A percentile compares a stretch with the other conserved stretches of the same genome.
Evolutionary conservation across 2,888 invertebrate species (phyloP).

Genomic region (Nephrotoma guestfalica): DNA sequence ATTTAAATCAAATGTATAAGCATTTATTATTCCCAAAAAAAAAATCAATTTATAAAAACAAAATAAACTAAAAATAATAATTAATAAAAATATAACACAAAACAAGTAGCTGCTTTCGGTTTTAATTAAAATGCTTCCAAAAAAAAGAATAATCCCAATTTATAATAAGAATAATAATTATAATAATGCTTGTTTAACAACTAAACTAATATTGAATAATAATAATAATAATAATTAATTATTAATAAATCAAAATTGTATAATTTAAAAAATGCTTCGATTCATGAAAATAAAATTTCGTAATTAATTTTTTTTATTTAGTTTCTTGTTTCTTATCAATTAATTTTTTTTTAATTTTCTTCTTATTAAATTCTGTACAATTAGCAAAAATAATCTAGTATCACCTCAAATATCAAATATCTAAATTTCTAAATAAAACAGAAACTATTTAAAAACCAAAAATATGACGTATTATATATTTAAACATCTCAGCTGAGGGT

Average conservation of each 20-base stretch:
- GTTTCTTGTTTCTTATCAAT: background rate
- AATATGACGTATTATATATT: background rate
- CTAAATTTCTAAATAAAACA: slow-evolving; percentile 8
- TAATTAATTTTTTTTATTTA: background rate
- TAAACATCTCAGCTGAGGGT: background rate
- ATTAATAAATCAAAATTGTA: too few relatives aligned
- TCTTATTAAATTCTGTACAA: background rate
- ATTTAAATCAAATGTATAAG: background rate
- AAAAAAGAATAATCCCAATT: background rate
- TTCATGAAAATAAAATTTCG: background rate
- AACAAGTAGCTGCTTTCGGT: background rate
- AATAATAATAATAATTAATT: too few relatives aligned
- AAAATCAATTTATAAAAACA: background rate
- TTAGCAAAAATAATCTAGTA: slow-evolving; percentile 13
- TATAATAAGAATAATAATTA: background rate
- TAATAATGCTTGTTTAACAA: too few relatives aligned
- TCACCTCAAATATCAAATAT: slow-evolving; percentile 12
- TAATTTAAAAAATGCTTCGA: too few relatives aligned
- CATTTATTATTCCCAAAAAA: background rate
- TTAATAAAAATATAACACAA: background rate
- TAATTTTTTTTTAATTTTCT: background rate
- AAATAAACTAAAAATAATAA: background rate
- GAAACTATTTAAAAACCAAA: background rate
- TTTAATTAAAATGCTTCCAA: background rate
- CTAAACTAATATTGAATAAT: too few relatives aligned